Percentiles rank a stretch among this genome's conserved stretches.
Conservation (phyloP, 2,888 invertebrate species). For the Copidosoma aretas region DNA sequence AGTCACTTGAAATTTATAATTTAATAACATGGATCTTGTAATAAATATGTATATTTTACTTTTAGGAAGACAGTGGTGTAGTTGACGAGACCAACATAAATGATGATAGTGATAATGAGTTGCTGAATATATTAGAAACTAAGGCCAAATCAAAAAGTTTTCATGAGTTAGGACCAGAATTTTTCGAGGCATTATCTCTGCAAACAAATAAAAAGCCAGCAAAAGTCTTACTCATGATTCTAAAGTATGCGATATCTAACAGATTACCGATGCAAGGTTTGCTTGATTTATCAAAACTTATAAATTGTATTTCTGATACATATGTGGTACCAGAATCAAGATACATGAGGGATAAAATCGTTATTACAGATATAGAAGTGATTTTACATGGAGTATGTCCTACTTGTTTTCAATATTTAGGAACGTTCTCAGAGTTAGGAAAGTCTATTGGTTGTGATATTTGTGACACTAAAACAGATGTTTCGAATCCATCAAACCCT, state of each 20-base stretch:
- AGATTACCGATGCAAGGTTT: slow-evolving; percentile 4
- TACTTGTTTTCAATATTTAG: background rate
- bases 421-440: background rate
- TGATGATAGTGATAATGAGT: slow-evolving; percentile 6
- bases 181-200: background rate
- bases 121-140: background rate
- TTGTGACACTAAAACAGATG: background rate
- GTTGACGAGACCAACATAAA: too few relatives aligned
- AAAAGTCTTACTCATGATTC: slow-evolving; percentile 13
- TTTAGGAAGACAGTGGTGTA: too few relatives aligned
- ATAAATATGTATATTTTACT: too few relatives aligned
- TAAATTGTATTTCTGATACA: slow-evolving; percentile 9
- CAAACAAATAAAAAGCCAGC: background rate
- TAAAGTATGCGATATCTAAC: slow-evolving; percentile 10
- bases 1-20: too few relatives aligned
- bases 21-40: too few relatives aligned
- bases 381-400: slow-evolving; percentile 1
- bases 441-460: background rate
- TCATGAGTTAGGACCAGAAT: background rate
- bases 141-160: background rate
- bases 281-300: slow-evolving; percentile 5
- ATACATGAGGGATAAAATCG: background rate
- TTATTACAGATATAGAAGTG: background rate
- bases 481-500: slow-evolving; percentile 8
- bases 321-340: background rate